These are phyloP conservation scores for Halcyon smyrnensis DNA, from an alignment of 2,797 vertebrate genomes.

Conservation along the genomic window DNA sequence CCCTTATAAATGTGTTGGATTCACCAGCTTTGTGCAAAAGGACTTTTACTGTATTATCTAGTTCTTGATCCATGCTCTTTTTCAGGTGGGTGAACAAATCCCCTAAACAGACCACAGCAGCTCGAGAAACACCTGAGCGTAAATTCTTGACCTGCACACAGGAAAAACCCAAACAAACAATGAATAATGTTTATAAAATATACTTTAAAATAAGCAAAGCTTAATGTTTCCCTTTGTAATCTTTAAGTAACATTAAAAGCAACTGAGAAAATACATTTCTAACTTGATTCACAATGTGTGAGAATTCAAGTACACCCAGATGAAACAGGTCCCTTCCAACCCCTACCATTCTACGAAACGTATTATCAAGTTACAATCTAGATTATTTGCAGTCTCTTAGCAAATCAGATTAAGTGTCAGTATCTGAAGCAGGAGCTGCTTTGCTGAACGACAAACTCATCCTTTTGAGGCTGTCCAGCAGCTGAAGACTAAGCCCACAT, in stretches of 20 bases:
- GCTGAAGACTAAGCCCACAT: not conserved
- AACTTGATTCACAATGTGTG: not conserved
- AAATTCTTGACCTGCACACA: slow-evolving; percentile 92
- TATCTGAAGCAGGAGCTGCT: not conserved
- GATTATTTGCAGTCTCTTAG: not conserved
- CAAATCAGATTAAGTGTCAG: not conserved
- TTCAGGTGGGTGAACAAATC: slow-evolving; percentile 90
- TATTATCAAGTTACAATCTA: not conserved
- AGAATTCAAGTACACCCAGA: not conserved
- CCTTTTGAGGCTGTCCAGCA: not conserved
- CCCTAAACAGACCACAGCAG: slow-evolving; percentile 89
- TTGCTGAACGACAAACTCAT: not conserved
- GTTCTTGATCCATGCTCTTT: slow-evolving; percentile 94
- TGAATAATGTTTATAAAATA: slow-evolving; percentile 34
- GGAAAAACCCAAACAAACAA: slow-evolving; percentile 58
- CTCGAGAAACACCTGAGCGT: slow-evolving; percentile 92
- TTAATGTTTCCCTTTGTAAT: not conserved
- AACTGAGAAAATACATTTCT: not conserved
- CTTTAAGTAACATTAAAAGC: not conserved
- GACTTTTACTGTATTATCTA: slow-evolving; percentile 88
- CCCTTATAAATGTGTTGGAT: slow-evolving; percentile 92
- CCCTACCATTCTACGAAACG: not conserved
- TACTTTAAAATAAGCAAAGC: not conserved
- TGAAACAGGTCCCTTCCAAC: no score
- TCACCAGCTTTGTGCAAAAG: slow-evolving; percentile 93